Percentiles rank a stretch among this genome's conserved stretches.
Evolutionary conservation across 1,140 invertebrate species (phyloP).

Genomic region (Neuroterus valhalla): DNA sequence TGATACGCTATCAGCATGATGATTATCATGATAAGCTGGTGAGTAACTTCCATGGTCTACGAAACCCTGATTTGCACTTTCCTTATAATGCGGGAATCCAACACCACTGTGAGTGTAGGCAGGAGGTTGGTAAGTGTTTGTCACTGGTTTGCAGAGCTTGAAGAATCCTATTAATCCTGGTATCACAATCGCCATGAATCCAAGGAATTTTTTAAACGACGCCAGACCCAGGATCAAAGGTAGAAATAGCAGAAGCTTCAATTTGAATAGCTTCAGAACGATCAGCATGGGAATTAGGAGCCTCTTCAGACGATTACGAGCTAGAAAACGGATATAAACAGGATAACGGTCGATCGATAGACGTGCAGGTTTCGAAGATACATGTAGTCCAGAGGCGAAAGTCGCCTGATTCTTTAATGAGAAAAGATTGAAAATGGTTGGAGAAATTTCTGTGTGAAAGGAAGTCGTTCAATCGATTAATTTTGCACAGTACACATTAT

Average conservation of each 20-base stretch:
- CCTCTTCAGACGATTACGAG: conserved; percentile 85
- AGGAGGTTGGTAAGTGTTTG: conserved; percentile 68
- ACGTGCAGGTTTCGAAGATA: conserved; percentile 18
- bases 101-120: conserved; percentile 76
- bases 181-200: conserved; percentile 84
- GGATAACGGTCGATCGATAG: neutral
- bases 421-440: conserved; percentile 50
- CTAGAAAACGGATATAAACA: conserved; percentile 71
- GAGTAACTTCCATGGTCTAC: conserved; percentile 60
- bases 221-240: conserved; percentile 87
- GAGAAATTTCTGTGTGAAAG: conserved; percentile 58
- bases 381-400: conserved; percentile 46
- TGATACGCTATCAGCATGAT: conserved; percentile 75
- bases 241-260: conserved; percentile 86
- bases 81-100: conserved; percentile 74
- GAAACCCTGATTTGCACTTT: conserved; percentile 59
- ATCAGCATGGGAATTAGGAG: conserved; percentile 88
- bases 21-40: conserved; percentile 52
- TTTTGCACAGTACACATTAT: neutral
- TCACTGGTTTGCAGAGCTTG: conserved; percentile 81
- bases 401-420: conserved; percentile 46
- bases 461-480: conserved; percentile 33
- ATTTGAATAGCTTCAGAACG: conserved; percentile 88
- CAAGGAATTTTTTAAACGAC: conserved; percentile 88
- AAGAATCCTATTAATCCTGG: conserved; percentile 87